Conservation (phyloP, 1,140 invertebrate species). For the Elysia chlorotica region DNA sequence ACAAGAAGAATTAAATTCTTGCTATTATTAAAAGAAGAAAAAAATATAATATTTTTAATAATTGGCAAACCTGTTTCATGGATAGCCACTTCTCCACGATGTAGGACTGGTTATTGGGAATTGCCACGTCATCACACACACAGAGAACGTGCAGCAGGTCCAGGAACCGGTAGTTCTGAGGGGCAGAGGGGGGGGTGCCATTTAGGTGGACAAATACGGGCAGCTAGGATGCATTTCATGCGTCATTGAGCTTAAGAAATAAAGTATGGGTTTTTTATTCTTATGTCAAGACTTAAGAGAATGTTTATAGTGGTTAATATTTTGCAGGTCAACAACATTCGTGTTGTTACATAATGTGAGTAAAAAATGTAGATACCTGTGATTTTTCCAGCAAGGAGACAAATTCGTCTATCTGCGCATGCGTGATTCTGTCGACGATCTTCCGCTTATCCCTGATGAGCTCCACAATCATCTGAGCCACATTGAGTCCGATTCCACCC, state of each 20-base stretch:
- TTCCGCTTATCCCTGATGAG: slow-evolving; percentile 61
- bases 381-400: slow-evolving; percentile 51
- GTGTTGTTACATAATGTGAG: too few species aligned
- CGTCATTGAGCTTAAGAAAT: too few species aligned
- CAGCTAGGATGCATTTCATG: too few species aligned
- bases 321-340: too few species aligned
- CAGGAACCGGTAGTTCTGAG: slow-evolving; percentile 60
- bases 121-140: slow-evolving; percentile 60
- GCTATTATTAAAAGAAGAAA: background rate
- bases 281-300: too few species aligned
- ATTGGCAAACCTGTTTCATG: slow-evolving; percentile 40
- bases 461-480: slow-evolving; percentile 61
- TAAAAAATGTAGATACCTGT: slow-evolving; percentile 41
- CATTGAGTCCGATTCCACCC: slow-evolving; percentile 61
- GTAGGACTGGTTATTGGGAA: slow-evolving; percentile 61
- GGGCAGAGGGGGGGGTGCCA: too few species aligned
- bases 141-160: slow-evolving; percentile 60
- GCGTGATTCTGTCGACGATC: slow-evolving; percentile 61
- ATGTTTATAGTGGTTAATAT: too few species aligned
- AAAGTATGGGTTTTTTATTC: too few species aligned
- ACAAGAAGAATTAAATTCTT: background rate
- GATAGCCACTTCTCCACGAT: slow-evolving; percentile 59
- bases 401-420: slow-evolving; percentile 58
- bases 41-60: background rate
- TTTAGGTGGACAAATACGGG: too few species aligned